Evolutionary conservation across 53 echinoderm and acorn worm species (phyloP), one percentile per base, ranked within the genome.

Genomic region (Holothuria scabra): DNA sequence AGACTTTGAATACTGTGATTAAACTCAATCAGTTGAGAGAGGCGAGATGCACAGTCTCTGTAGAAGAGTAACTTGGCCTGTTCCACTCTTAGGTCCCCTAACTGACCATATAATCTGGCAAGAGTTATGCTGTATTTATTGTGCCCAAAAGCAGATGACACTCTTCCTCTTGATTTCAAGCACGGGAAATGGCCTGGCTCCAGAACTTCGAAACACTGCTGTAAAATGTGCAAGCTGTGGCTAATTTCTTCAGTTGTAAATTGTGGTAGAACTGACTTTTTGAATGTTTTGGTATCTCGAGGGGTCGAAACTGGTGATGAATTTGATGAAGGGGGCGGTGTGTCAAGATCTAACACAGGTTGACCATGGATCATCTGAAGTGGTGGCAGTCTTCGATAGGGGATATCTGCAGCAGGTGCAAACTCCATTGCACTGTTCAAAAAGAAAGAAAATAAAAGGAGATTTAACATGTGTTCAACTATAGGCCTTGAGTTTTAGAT

Each of bases 71-170:
- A 58, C 28, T 87, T 84, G 9, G 99, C 91, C 24, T 94, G 87
- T n/a, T 76, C 81, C 48, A 93, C 89, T 76, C 91, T 90, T 26
- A 94, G 84, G 34, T 84, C 76, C 31, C 81, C 89, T 29, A 99
- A 76, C 22, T 87, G 58, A 1, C 89, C 83, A 64, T 95, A 91
- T 26, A 87, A 86, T 28, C 88, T 76, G 5, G 94, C 94, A 46
- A 99, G 87, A 25, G 87, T 64, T 9, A 99, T 94, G 80, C 99
- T 99, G 90, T 94, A 89, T 79, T 93, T 99, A 84, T 99, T 94
- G 88, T 99, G 99, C 20, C 93, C 83, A 74, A 99, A 99, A 12
- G 94, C 92, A 1, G 95, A 95, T 6, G 93, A 90, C 4, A 91
- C 90, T 67, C 95, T 59, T 35, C 87, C 74, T 30, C 88, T 61